Conservation (phyloP, 2,113 vertebrate species). For the Ranitomeya imitator region DNA sequence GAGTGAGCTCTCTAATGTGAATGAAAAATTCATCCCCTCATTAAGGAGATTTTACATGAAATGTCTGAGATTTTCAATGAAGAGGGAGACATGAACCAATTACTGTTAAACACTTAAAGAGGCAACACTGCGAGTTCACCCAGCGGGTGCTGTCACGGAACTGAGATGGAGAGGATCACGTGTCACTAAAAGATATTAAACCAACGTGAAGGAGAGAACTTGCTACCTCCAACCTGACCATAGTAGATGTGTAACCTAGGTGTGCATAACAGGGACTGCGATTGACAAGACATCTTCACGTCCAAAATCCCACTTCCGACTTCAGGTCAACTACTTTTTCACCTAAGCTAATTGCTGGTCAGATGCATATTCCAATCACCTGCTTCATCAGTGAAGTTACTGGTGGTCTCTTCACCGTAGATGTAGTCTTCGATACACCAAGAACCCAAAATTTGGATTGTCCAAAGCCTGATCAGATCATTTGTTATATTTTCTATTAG, state of each 20-base stretch:
- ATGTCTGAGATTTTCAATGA: constrained; percentile 87
- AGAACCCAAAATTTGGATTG: too few species aligned
- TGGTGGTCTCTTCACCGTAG: too few species aligned
- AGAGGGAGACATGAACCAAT: constrained; percentile 86
- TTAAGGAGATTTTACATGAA: constrained; percentile 90
- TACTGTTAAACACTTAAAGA: constrained; percentile 81
- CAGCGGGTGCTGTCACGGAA: constrained; percentile 52
- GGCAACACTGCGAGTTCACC: constrained; percentile 45
- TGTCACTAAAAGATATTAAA: constrained; percentile 37
- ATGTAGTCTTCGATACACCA: too few species aligned
- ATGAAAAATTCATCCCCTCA: constrained; percentile 96
- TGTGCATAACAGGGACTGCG: not conserved
- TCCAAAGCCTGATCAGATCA: too few species aligned
- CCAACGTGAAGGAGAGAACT: constrained; percentile 14
- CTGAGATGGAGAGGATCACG: constrained; percentile 43
- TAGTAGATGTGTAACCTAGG: not conserved
- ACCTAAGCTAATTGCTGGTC: not conserved
- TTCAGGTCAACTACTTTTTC: too few species aligned
- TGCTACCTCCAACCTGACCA: not conserved
- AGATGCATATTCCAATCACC: not conserved
- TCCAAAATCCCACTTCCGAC: not conserved
- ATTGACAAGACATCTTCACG: not conserved
- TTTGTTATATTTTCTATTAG: too few species aligned
- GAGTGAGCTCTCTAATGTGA: constrained; percentile 83
- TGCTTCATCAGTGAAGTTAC: too few species aligned